Base-by-base conservation (phyloP, 2,888 invertebrate genomes). In the Allacma fusca region DNA sequence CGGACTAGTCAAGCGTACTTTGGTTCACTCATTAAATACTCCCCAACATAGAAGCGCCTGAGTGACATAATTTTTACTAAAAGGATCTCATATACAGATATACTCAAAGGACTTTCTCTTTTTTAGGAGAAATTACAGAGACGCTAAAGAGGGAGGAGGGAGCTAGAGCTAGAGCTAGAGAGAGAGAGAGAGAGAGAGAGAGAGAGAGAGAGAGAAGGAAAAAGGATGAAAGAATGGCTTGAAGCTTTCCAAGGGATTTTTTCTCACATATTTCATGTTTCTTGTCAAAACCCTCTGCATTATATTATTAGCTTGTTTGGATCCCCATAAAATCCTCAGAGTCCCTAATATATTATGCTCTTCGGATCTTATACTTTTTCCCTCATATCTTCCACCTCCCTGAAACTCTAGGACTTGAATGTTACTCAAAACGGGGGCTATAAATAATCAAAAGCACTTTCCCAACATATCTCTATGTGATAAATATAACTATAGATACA, bases 21-120 rank as follows among this genome's bases (percentile, higher is more conserved):
- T 40, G 5, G 5, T 40, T 40, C 40, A 40, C 40, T 40, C 40
- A 40, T 40, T 40, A 40, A 40, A 40, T 40, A 40, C 5, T 40
- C 40, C 40, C 5, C 40, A 9, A 13, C 13, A 40, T 40, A 40
- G 5, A 40, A 13, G 40, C 5, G 13, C 13, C n/a, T 23, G 23
- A 9, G 62, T 44, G 57, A 21, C 23, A 71, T 71, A 71, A 28
- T 71, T 71, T 71, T 57, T 59, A 0, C 71, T 71, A 26, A 71
- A 71, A 71, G 71, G 71, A 57, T 57, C 57, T 71, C n/a, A n/a
- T 28, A 50, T 40, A 40, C 40, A 40, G 40, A 13, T 29, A 57
- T 16, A 29, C n/a, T 28, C 1, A 29, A 13, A 68, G 34, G 44
- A 16, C 16, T 70, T 23, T 44, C 70, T n/a, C 44, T 28, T 69